These are phyloP conservation scores for Julus scanicus DNA, from an alignment of 2,888 invertebrate species.

Conservation along the genomic window DNA sequence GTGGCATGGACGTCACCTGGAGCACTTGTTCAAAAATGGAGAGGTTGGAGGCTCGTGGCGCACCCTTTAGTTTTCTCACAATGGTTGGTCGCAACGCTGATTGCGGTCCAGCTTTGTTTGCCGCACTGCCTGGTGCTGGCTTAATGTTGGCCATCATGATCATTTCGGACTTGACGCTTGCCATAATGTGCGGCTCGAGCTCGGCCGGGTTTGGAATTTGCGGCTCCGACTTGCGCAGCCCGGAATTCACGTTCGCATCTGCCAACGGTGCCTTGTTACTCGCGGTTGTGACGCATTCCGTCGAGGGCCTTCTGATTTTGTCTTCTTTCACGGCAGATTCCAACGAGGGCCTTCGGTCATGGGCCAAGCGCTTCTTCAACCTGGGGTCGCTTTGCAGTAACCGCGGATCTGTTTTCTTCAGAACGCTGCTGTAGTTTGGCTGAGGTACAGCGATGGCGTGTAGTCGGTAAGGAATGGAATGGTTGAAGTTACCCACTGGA, in stretches of 20 bases:
- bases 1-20: background rate
- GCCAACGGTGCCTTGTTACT: background rate
- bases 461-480: constrained; percentile 58
- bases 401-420: constrained; percentile 61
- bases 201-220: background rate
- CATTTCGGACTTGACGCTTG: background rate
- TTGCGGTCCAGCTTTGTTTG: background rate
- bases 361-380: constrained; percentile 62
- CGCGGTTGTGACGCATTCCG: background rate
- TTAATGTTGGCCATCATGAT: constrained; percentile 4
- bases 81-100: background rate
- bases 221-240: background rate
- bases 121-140: background rate
- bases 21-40: constrained; percentile 24
- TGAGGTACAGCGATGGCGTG: constrained; percentile 53
- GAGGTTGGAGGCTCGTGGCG: background rate
- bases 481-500: background rate
- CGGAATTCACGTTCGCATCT: background rate
- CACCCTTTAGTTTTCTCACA: background rate
- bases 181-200: constrained; percentile 31
- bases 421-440: constrained; percentile 59
- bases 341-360: background rate
- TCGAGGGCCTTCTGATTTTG: background rate
- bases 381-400: constrained; percentile 65
- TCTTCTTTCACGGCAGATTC: background rate